Base-by-base conservation (phyloP, 2,888 invertebrate genomes). In the Agonum fuliginosum region DNA sequence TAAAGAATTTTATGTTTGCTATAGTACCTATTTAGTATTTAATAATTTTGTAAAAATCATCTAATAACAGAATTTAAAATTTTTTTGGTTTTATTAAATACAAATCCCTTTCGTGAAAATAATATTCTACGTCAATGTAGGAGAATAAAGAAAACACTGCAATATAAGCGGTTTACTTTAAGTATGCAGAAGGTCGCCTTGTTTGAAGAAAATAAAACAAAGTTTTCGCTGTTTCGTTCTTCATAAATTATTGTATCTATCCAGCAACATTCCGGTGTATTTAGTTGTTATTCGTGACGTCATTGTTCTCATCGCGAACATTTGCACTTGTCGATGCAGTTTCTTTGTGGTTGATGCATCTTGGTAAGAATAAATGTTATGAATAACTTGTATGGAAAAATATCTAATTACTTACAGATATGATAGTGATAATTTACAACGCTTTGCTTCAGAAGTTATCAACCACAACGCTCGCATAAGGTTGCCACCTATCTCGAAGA, bases 401-500 rank as follows among this genome's bases (percentile, higher is more conserved):
- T 34, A 20, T 10, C 12, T 34, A 20, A 14, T 43, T 37, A 75
- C 75, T 75, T 75, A 75, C 75, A 67, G 48, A 75, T 75, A 75
- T 67, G 75, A 51, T 67, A 75, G 67, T 34, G 75, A 67, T 67
- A 75, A 51, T 75, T 75, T 75, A 30, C 75, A 75, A 17, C 75
- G 46, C 37, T 75, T 75, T 51, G 48, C 75, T 51, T 75, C 75
- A 6, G 75, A 75, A 54, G 78, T 79, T 27, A 81, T 79, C n/a
- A 51, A 67, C 22, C 80, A 79, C 43, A 83, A 78, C 8, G 81
- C 79, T 54, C 69, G 78, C 54, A 83, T 78, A 58, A 83, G 77
- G 76, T 81, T 82, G 58, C 75, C 72, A 51, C 83, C 83, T 37
- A 83, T 82, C 58, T 83, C 81, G 24, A 79, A 80, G 24, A 83